Percentiles rank a stretch among this genome's conserved stretches.
These are phyloP conservation scores for Ancistrus triradiatus DNA, from an alignment of 2,113 vertebrate species.

Conservation along the genomic window DNA sequence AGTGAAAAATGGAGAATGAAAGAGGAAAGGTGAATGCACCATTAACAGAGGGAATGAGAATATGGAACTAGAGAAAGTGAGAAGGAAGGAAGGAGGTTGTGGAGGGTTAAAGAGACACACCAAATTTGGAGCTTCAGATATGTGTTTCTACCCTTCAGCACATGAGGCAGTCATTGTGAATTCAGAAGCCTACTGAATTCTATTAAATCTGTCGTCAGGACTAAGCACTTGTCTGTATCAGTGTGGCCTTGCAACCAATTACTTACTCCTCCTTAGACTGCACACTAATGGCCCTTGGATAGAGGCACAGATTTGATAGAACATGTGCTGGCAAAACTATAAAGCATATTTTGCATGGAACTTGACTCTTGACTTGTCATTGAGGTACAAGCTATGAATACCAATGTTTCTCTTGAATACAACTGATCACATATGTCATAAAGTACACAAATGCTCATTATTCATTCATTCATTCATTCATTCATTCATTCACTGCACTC, in stretches of 20 bases:
- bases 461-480: too few species aligned
- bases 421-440: too few species aligned
- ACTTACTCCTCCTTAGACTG: background rate
- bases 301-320: background rate
- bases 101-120: slow-evolving; percentile 22
- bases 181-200: background rate
- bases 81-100: background rate
- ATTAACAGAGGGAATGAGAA: background rate
- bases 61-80: too few species aligned
- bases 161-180: slow-evolving; percentile 40
- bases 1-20: background rate
- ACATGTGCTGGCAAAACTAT: background rate
- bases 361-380: slow-evolving; percentile 12
- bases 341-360: background rate
- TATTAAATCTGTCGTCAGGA: slow-evolving; percentile 2
- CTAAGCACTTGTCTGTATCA: background rate
- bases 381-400: slow-evolving; percentile 4
- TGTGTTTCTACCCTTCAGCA: slow-evolving; percentile 71
- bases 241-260: background rate
- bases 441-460: too few species aligned
- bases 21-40: slow-evolving; percentile 7
- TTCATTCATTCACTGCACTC: too few species aligned
- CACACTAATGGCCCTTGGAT: background rate
- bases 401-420: slow-evolving; percentile 1
- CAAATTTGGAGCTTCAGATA: slow-evolving; percentile 51